Percentiles rank a stretch among this genome's conserved stretches.
Conservation (phyloP, 2,797 vertebrate genomes). For the Etheostoma nigrum region DNA sequence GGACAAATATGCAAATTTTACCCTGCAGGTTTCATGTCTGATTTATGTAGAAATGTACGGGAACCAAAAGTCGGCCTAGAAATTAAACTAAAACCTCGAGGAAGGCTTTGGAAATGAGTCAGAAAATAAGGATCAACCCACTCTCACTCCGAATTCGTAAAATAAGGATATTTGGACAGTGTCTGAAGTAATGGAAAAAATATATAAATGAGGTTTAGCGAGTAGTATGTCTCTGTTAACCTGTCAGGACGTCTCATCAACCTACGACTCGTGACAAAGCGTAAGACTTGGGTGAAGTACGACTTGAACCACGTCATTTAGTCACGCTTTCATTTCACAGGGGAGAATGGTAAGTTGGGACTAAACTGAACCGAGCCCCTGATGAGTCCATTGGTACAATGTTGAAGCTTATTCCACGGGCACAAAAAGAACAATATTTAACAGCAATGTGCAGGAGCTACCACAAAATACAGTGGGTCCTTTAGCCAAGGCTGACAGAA, state of each 20-base stretch:
- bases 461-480: conserved; percentile 19
- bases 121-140: not conserved
- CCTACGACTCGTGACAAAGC: not conserved
- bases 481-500: conserved; percentile 27
- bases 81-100: not conserved
- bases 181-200: too few relatives aligned
- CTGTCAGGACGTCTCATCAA: not conserved
- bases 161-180: too few relatives aligned
- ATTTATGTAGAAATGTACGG: not conserved
- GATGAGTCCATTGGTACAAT: not conserved
- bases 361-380: conserved; percentile 2
- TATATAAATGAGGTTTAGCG: too few relatives aligned
- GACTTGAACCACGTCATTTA: not conserved
- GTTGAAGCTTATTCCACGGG: conserved; percentile 45
- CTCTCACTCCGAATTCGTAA: too few relatives aligned
- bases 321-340: not conserved
- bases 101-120: not conserved
- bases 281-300: not conserved
- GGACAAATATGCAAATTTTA: not conserved
- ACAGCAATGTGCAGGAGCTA: conserved; percentile 48
- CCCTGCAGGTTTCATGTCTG: not conserved
- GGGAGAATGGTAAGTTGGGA: not conserved
- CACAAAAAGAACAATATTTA: conserved; percentile 35
- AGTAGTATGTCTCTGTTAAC: too few relatives aligned
- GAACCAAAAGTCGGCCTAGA: not conserved